Percentiles rank a stretch among this genome's conserved stretches.
Conservation (phyloP, 1,140 invertebrate genomes). For the Bombyx mandarina region DNA sequence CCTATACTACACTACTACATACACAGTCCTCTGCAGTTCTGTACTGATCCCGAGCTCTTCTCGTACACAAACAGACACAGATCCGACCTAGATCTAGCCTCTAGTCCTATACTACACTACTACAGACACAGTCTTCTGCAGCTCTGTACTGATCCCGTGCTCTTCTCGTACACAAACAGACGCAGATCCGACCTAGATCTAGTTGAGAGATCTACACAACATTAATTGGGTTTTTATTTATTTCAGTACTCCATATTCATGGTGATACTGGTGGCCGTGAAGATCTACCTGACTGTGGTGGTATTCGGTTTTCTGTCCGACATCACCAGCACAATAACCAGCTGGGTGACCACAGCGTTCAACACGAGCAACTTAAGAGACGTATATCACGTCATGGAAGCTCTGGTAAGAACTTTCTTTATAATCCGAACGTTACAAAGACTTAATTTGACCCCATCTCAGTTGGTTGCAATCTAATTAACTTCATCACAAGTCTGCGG, state of each 20-base stretch:
- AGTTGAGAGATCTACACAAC: not conserved
- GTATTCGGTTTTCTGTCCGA: slow-evolving; percentile 18
- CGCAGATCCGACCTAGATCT: not conserved
- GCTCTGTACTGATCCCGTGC: too few species aligned
- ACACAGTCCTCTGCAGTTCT: too few species aligned
- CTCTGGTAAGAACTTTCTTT: not conserved
- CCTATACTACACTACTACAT: too few species aligned
- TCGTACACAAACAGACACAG: too few species aligned
- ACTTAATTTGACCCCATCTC: not conserved
- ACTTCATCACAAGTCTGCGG: too few species aligned
- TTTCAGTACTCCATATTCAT: slow-evolving; percentile 30
- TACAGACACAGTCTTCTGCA: too few species aligned
- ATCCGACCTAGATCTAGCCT: too few species aligned
- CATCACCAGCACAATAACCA: slow-evolving; percentile 12
- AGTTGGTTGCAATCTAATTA: not conserved
- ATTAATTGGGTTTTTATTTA: not conserved
- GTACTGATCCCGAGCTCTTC: too few species aligned
- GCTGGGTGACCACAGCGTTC: slow-evolving; percentile 23
- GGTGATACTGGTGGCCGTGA: slow-evolving; percentile 24
- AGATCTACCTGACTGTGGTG: slow-evolving; percentile 29
- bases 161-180: not conserved
- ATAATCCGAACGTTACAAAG: not conserved
- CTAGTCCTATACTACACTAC: too few species aligned
- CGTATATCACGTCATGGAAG: not conserved
- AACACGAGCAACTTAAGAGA: slow-evolving; percentile 1